Base-by-base conservation (phyloP, 2,888 invertebrate genomes). In the Cyclophora punctaria region DNA sequence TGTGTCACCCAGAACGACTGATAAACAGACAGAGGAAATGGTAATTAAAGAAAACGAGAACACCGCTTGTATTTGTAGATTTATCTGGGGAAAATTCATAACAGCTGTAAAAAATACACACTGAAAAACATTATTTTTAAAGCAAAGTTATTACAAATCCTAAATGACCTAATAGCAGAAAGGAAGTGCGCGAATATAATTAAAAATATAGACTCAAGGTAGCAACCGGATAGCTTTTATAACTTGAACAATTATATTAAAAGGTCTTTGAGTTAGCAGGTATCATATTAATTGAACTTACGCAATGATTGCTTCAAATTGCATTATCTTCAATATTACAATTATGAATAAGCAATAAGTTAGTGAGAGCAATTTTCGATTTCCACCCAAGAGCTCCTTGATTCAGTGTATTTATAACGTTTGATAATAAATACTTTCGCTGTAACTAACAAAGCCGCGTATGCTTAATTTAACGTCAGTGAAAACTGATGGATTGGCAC, bases 1-100 rank as follows among this genome's bases (percentile, higher is more conserved):
- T 75, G 62, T 78, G 79, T 80, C 83, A 77, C 64, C 66, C 69
- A 71, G 71, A 67, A 70, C 65, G 54, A 64, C 58, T 59, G 75
- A 66, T 67, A 65, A 76, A 75, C 69, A 60, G 66, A 62, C 68
- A 66, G 63, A 74, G 75, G 81, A 80, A 78, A 68, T 60, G 53
- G 71, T 62, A 70, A 77, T 79, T 73, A 77, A 74, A 77, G 67
- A 67, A 68, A 73, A 78, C 59, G 61, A 67, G 67, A 59, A 59
- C 61, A 65, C 61, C 57, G 62, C 64, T 68, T 71, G 77, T 33
- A 44, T 37, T 5, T 76, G 73, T 62, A 62, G 62, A 67, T 72
- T 69, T 65, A 57, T 67, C 56, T 58, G 59, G 50, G 48, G 44
- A 60, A 20, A 20, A 20, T 20, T 20, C 20, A 20, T 20, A 20